These are phyloP conservation scores for Dermatemys mawii DNA, from an alignment of 2,113 vertebrate genomes.

Conservation along the genomic window DNA sequence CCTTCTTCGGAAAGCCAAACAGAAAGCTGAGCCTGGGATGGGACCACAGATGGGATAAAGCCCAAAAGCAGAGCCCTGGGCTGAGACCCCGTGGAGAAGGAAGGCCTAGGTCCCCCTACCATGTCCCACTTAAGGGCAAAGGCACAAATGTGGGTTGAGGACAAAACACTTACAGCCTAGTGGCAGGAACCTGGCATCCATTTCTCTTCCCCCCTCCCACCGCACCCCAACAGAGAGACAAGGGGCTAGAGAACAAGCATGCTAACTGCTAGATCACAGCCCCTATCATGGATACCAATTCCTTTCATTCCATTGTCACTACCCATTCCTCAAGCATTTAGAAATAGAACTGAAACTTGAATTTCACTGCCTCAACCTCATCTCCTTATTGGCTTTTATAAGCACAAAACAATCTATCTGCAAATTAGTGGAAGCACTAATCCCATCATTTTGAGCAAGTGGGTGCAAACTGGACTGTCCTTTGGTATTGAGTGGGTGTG, in stretches of 20 bases:
- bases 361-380: background rate
- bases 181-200: background rate
- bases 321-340: background rate
- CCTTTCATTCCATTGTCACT: conserved; percentile 55
- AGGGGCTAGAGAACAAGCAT: background rate
- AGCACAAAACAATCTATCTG: background rate
- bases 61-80: background rate
- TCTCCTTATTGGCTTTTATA: background rate
- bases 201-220: background rate
- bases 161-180: background rate
- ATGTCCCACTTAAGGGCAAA: background rate
- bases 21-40: background rate
- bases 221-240: background rate
- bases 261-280: background rate
- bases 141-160: background rate
- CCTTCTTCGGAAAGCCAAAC: background rate
- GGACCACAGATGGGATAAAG: background rate
- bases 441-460: background rate
- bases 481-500: background rate
- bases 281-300: background rate
- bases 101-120: background rate
- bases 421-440: background rate
- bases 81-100: background rate
- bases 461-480: background rate
- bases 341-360: background rate